Evolutionary conservation across 2,888 invertebrate genomes (phyloP).

Genomic region (Rhimphoctona megacephalus): DNA sequence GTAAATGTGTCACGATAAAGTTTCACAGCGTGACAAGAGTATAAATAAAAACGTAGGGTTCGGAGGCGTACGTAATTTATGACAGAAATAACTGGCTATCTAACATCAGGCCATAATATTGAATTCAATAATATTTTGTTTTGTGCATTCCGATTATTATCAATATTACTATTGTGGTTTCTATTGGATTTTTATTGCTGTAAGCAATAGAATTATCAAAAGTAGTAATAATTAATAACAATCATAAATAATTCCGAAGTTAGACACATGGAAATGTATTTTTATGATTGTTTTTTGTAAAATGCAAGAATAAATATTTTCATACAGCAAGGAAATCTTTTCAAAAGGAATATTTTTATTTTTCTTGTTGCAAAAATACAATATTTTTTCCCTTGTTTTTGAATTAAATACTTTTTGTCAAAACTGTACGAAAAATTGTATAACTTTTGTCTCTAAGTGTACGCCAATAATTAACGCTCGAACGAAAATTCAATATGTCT

Average conservation of each 20-base stretch:
- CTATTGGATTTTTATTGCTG: too few species aligned
- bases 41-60: conserved; percentile 36
- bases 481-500: conserved; percentile 9
- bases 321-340: neutral
- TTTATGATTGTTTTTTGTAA: neutral
- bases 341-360: neutral
- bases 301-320: too few species aligned
- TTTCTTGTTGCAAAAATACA: neutral
- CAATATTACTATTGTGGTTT: neutral
- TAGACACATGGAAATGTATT: neutral
- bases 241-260: too few species aligned
- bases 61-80: conserved; percentile 1
- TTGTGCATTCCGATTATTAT: neutral
- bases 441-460: neutral
- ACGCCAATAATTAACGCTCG: neutral
- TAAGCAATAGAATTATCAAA: too few species aligned
- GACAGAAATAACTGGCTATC: neutral
- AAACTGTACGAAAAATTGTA: neutral
- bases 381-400: neutral
- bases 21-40: conserved; percentile 1
- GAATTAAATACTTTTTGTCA: neutral
- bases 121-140: neutral
- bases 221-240: too few species aligned
- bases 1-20: conserved; percentile 29
- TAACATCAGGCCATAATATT: neutral